Conservation (phyloP, 2,113 vertebrate species). For the Platysteira castanea region DNA sequence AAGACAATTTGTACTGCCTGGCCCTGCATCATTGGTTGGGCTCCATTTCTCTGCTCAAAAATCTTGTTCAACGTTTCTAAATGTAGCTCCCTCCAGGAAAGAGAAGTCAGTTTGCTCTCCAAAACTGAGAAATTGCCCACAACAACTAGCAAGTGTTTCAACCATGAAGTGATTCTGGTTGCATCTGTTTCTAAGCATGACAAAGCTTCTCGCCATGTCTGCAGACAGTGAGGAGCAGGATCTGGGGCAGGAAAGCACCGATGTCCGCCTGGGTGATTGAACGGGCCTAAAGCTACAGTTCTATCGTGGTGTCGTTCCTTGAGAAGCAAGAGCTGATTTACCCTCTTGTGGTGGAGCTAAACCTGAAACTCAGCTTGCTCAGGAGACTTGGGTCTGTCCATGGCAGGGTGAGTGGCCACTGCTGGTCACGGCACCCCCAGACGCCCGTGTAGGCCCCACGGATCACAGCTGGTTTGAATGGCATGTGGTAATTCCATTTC, state of each 20-base stretch:
- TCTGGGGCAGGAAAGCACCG: background rate
- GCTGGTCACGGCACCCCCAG: fast-evolving
- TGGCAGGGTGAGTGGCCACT: background rate
- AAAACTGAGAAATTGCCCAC: background rate
- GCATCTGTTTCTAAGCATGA: background rate
- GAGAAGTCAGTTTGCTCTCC: background rate
- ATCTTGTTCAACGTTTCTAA: background rate
- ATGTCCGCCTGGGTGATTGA: background rate
- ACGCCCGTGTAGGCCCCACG: fast-evolving
- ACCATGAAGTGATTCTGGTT: background rate
- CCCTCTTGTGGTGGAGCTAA: background rate
- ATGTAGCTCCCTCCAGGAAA: background rate
- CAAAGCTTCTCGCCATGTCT: background rate
- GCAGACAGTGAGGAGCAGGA: background rate
- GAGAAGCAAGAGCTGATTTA: background rate
- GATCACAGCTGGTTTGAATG: background rate
- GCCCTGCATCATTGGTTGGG: fast-evolving
- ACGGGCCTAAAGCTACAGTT: background rate
- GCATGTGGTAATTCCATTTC: background rate
- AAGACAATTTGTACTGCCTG: background rate
- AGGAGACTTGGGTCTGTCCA: background rate
- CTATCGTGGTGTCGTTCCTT: background rate
- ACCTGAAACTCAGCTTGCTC: background rate
- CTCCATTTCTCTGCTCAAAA: background rate
- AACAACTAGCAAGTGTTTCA: background rate